A percentile compares a stretch with the other conserved stretches of the same genome.
These are phyloP conservation scores for Heliocidaris erythrogramma DNA, from an alignment of 35 echinoderm and acorn worm genomes.

Conservation along the genomic window DNA sequence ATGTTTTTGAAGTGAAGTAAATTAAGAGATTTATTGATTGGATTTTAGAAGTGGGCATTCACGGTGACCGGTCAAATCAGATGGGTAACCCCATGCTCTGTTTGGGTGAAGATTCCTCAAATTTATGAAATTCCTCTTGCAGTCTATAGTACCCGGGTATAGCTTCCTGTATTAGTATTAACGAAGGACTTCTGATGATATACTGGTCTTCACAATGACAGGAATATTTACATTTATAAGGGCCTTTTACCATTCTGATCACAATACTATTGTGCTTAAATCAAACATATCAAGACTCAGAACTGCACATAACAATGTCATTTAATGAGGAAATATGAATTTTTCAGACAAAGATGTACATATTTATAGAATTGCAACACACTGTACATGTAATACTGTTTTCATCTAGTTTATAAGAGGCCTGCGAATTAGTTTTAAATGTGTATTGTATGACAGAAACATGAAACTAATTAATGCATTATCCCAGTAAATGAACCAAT, in stretches of 20 bases:
- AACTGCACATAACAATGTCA: background rate
- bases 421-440: background rate
- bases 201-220: background rate
- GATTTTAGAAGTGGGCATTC: background rate
- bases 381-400: background rate
- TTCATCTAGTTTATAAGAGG: background rate
- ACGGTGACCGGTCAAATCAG: constrained; percentile 9
- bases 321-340: background rate
- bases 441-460: background rate
- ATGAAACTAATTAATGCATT: background rate
- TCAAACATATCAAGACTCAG: background rate
- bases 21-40: background rate
- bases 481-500: background rate
- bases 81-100: background rate
- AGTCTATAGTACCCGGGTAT: background rate
- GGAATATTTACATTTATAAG: background rate
- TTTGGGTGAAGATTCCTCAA: constrained; percentile 25
- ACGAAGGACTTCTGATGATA: background rate
- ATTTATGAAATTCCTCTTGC: constrained; percentile 3
- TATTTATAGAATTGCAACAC: background rate
- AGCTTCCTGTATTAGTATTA: background rate
- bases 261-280: no score
- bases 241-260: background rate
- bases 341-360: background rate
- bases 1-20: background rate